Base-by-base conservation (phyloP, 2,113 vertebrate species). In the Xenus cinereus region DNA sequence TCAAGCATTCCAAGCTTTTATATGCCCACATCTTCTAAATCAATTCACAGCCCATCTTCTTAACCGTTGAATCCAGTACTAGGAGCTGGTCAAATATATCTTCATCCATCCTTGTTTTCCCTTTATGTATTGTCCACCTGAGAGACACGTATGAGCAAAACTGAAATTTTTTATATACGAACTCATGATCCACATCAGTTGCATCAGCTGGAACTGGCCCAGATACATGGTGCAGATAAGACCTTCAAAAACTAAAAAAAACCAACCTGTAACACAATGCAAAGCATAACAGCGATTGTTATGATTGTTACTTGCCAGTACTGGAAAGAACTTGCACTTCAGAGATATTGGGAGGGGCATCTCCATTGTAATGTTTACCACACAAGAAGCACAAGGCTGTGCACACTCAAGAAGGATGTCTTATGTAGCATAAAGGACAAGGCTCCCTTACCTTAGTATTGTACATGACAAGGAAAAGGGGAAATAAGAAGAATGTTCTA, bases 1-100 rank as follows among this genome's bases (percentile, higher is more conserved):
- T 96, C 95, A 94, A 96, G 96, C 97, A 98, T 98, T 98, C 96
- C 97, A 96, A 97, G 97, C 97, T 98, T 98, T 97, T 97, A 90
- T 97, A 97, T 71, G 60, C 80, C 92, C 87, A 54, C 84, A 85
- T 97, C 96, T 97, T 96, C 94, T 96, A 82, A 94, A 94, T 87
- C 87, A 88, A 76, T 83, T 91, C 78, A 93, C 82, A 81, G 63
- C 91, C 94, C 93, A 89, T 96, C 85, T 94, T 96, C 96, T 93
- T 95, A 94, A 86, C 81, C 2, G 2, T 92, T 91, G 94, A 89
- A 75, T 93, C 84, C 93, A 91, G 88, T 89, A 56, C 66, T 95
- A 96, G 92, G 89, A 98, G 50, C 50, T 96, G 87, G 84, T 90
- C 95, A 93, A 90, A 89, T 73, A 32, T 84, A 90, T 97, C 72